Conservation (phyloP, 2,797 vertebrate genomes). For the Cryptoblepharus egeriae region DNA sequence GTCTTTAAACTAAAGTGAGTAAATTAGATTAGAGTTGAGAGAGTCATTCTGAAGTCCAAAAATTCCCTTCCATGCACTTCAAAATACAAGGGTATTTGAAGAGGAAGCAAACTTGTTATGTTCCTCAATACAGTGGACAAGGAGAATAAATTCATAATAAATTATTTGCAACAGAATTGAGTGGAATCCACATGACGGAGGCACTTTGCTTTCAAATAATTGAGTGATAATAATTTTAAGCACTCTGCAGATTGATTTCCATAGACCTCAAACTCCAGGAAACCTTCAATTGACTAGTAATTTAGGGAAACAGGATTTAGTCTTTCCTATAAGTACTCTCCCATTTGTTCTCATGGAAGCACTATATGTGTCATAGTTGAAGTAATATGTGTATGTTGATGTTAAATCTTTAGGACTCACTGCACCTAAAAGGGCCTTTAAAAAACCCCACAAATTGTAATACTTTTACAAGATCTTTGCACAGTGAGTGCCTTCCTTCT, state of each 20-base stretch:
- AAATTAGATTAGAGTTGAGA: too few species aligned
- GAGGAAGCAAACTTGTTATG: conserved; percentile 20
- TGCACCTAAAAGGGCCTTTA: conserved; percentile 48
- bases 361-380: conserved; percentile 46
- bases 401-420: conserved; percentile 52
- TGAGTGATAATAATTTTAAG: conserved; percentile 43
- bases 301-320: conserved; percentile 31
- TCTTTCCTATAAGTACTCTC: conserved; percentile 38
- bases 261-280: conserved; percentile 32
- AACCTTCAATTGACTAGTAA: conserved; percentile 40
- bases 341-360: conserved; percentile 31
- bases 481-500: background rate
- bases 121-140: background rate
- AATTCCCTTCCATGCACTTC: too few species aligned
- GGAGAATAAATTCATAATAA: conserved; percentile 28
- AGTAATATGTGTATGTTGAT: conserved; percentile 54
- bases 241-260: conserved; percentile 23
- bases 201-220: rapidly evolving
- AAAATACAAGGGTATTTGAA: too few species aligned
- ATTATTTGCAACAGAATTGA: conserved; percentile 25
- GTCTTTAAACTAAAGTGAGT: too few species aligned
- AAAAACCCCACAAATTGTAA: conserved; percentile 27
- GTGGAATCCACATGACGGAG: conserved; percentile 3
- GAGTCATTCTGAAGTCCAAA: too few species aligned
- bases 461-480: background rate